Evolutionary conservation across 2,113 vertebrate species (phyloP).

Genomic region (Natator depressus): DNA sequence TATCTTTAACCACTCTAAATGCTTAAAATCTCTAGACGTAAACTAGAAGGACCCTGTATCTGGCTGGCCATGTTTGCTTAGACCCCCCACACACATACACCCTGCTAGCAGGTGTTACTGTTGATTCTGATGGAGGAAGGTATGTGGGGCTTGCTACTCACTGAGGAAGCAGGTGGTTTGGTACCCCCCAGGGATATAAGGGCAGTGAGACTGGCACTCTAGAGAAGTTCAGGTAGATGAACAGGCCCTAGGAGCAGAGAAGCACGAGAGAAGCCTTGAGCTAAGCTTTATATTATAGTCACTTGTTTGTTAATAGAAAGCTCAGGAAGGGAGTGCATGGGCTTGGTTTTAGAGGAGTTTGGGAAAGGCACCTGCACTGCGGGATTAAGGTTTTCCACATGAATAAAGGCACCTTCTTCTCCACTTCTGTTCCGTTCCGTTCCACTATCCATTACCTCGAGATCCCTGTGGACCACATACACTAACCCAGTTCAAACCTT

Average conservation of each 20-base stretch:
- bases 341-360: neutral
- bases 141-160: neutral
- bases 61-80: neutral
- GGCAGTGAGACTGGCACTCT: neutral
- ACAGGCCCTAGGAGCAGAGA: neutral
- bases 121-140: neutral
- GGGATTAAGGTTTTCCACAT: neutral
- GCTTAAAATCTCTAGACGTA: no score
- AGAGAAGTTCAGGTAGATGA: neutral
- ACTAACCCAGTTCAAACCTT: neutral
- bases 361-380: fast-evolving
- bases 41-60: no score
- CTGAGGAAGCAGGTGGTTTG: neutral
- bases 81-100: neutral
- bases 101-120: neutral
- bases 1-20: no score
- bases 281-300: neutral
- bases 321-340: neutral
- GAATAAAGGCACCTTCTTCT: fast-evolving
- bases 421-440: neutral
- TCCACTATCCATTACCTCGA: neutral
- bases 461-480: neutral
- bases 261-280: neutral
- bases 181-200: neutral
- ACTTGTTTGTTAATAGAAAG: neutral